Conservation (phyloP, 30 jellyfish, hydroid and myxozoan species). For the Rhopilema esculentum region DNA sequence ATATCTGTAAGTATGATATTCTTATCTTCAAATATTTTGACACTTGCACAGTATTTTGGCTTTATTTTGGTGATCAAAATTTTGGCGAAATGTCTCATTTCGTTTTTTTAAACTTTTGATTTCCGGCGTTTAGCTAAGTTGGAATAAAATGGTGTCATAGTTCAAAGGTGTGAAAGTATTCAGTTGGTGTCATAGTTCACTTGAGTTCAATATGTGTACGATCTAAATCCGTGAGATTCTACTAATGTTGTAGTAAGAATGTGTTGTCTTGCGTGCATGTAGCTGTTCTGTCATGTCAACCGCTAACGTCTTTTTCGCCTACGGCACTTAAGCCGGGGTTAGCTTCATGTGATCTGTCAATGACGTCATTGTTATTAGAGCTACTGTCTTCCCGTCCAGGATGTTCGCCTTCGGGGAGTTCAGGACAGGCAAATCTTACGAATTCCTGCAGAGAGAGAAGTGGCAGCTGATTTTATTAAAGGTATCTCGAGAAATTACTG, state of each 20-base stretch:
- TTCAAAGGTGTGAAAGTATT: background rate
- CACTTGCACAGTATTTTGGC: no score
- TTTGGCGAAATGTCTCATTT: no score
- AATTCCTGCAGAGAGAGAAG: constrained; percentile 43
- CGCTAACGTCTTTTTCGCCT: constrained; percentile 25
- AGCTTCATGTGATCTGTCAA: constrained; percentile 53
- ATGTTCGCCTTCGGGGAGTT: constrained; percentile 16
- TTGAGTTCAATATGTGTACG: no score
- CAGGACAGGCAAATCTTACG: constrained; percentile 54
- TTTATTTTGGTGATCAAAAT: no score
- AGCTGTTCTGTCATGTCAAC: constrained; percentile 3
- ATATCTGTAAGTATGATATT: no score
- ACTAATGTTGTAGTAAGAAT: no score
- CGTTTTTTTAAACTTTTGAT: no score
- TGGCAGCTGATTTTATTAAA: background rate
- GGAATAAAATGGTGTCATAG: no score
- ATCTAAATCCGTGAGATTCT: no score
- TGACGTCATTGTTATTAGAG: constrained; percentile 34
- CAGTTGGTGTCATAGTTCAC: background rate
- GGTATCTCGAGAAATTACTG: background rate
- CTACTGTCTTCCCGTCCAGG: constrained; percentile 8
- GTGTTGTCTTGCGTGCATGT: background rate
- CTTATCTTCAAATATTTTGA: no score
- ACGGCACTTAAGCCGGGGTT: constrained; percentile 5
- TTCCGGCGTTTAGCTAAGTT: no score